Conservation (phyloP, 2,888 invertebrate genomes). For the Ceramica pisi region DNA sequence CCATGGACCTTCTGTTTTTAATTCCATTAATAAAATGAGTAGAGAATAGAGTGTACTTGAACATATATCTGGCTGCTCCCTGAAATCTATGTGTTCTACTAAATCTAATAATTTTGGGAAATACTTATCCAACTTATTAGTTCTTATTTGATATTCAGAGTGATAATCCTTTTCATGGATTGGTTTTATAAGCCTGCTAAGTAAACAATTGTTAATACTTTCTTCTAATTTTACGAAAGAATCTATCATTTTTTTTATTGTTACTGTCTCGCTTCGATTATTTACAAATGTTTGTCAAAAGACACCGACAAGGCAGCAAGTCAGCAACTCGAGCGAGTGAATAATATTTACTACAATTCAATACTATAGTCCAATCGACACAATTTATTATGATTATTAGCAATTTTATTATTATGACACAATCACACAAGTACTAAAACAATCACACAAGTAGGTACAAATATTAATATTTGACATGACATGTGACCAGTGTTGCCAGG, state of each 20-base stretch:
- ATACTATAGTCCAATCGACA: no score
- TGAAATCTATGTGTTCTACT: conserved; percentile 72
- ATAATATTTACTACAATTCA: no score
- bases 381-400: no score
- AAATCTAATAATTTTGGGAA: conserved; percentile 71
- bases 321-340: not conserved
- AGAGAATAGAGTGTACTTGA: conserved; percentile 73
- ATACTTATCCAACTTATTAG: conserved; percentile 70
- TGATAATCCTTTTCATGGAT: conserved; percentile 76
- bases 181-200: conserved; percentile 78
- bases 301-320: no score
- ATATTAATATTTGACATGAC: no score
- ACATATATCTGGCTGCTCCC: conserved; percentile 60
- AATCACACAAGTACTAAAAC: no score
- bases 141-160: conserved; percentile 76
- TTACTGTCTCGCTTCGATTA: not conserved
- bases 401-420: no score
- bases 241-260: conserved; percentile 54
- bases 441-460: no score
- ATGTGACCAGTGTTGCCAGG: no score
- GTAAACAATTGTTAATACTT: conserved; percentile 71
- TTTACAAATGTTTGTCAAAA: not conserved
- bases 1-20: conserved; percentile 76
- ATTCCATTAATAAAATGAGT: conserved; percentile 78
- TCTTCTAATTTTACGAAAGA: conserved; percentile 61